These are phyloP conservation scores for Epizoanthus illoricatus DNA, from an alignment of 92 coral and sea anemone genomes.

Conservation along the genomic window DNA sequence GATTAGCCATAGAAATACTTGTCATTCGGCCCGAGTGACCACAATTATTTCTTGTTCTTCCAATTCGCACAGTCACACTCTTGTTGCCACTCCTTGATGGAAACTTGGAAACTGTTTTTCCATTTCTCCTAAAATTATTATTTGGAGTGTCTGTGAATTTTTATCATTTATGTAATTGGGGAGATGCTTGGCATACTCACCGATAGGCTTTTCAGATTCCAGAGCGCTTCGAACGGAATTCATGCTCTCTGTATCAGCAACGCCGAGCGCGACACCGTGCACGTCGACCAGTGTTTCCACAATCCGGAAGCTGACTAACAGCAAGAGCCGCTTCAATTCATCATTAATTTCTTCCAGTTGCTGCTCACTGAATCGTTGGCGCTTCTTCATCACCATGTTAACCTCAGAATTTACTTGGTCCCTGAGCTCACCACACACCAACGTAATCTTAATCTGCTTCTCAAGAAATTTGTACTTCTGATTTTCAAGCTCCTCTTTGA, in stretches of 20 bases:
- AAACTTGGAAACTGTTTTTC: too few species aligned
- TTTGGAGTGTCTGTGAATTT: too few species aligned
- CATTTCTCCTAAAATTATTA: too few species aligned
- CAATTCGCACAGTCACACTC: too few species aligned
- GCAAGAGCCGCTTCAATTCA: constrained; percentile 62
- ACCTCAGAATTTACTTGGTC: constrained; percentile 39
- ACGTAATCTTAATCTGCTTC: constrained; percentile 20
- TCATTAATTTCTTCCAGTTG: constrained; percentile 79
- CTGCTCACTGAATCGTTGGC: constrained; percentile 78
- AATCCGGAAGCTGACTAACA: constrained; percentile 51
- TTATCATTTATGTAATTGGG: too few species aligned
- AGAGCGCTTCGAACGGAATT: constrained; percentile 34
- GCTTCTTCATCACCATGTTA: constrained; percentile 48
- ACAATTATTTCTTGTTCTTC: too few species aligned
- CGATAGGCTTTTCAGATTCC: constrained; percentile 52
- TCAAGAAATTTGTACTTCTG: background rate
- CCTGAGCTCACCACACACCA: constrained; percentile 12
- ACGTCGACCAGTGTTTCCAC: constrained; percentile 46
- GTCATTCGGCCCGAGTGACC: too few species aligned
- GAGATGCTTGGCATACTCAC: constrained; percentile 24
- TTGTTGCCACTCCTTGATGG: too few species aligned
- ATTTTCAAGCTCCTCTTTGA: constrained; percentile 18
- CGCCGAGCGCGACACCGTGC: constrained; percentile 16
- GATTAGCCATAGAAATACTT: too few species aligned
- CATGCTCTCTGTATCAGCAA: constrained; percentile 4